Base-by-base conservation (phyloP, 2,888 invertebrate species). In the Orchesella flavescens region DNA sequence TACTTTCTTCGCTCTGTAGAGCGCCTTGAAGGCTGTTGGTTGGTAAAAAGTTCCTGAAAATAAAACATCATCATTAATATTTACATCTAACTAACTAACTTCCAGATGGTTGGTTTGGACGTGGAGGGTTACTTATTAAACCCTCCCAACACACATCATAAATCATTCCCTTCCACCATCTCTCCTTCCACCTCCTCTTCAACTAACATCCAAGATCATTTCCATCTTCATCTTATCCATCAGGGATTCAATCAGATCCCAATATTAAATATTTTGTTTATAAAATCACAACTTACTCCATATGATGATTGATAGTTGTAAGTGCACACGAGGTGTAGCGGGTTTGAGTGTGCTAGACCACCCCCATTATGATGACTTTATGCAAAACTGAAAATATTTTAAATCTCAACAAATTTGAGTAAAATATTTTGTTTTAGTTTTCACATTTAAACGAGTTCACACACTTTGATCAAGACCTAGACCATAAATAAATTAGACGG, bases 301-400 rank as follows among this genome's bases (percentile, higher is more conserved):
- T n/a, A n/a, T n/a, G n/a, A n/a, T 86, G 72, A 72, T n/a, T 78
- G 55, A 24, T 78, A 65, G 78, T 85, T 85, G 83, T 84, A 80
- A 69, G 69, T 80, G 86, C 85, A 86, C 86, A 84, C 75, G 71
- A 84, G n/a, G 79, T 79, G 79, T 91, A n/a, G 92, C 93, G 94
- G 93, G 93, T n/a, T n/a, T 92, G 91, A 90, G 81, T 89, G 90
- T 91, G 93, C 93, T 95, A 95, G 92, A 93, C n/a, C n/a, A n/a
- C 92, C 93, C 92, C 93, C 94, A 95, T 95, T 77, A 81, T 80
- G 75, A 78, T 61, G 61, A 63, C 46, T 44, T 77, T 46, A 43
- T 59, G 17, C 53, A 71, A 15, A 57, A 63, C 55, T 66, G 46
- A 55, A 78, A 69, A 44, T 63, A 46, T 78, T 78, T n/a, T 12